phyloP scores from a whole-genome alignment of 2,888 invertebrate species.

The Polydesmus complanatus region DNA sequence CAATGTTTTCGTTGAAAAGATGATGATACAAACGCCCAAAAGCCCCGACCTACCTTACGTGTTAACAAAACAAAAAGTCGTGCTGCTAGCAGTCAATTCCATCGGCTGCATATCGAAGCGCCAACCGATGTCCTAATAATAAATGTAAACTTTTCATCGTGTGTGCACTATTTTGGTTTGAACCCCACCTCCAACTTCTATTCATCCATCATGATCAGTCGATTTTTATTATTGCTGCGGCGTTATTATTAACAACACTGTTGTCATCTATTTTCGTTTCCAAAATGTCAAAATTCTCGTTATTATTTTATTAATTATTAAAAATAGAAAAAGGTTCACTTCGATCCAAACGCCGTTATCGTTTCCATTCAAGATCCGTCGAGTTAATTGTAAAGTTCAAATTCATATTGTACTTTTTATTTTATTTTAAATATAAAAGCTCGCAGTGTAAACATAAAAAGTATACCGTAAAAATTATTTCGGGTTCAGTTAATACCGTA shows the following conservation, averaged over 20 bases:
- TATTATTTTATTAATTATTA: neutral
- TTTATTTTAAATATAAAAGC: no score
- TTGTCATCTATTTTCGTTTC: neutral
- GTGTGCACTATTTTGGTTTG: neutral
- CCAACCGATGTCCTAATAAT: neutral
- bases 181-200: neutral
- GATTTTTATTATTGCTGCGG: neutral
- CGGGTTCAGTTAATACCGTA: no score
- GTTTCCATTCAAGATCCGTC: no score
- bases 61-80: neutral
- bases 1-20: no score
- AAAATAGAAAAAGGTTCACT: no score
- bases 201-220: neutral
- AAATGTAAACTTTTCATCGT: neutral
- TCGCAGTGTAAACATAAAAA: no score
- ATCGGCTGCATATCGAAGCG: neutral
- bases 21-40: neutral
- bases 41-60: neutral
- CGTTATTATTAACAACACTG: neutral
- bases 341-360: no score
- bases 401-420: no score
- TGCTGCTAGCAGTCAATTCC: neutral
- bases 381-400: no score
- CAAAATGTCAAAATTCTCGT: neutral
- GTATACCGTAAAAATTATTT: no score